Conservation (phyloP, 2,888 invertebrate genomes). For the Sthenelais limicola region DNA sequence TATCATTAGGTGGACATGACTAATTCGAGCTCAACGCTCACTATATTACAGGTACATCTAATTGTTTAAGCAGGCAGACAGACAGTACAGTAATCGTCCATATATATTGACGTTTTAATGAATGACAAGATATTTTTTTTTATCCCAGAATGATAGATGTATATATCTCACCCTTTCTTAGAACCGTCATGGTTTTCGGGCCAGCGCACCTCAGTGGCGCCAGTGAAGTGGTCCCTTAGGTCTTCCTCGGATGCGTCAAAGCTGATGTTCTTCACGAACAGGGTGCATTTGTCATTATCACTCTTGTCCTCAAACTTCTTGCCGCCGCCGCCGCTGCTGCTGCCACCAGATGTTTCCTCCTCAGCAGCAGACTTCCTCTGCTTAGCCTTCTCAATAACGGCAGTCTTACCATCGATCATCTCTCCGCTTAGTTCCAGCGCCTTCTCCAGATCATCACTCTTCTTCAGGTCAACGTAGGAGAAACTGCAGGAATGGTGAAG, state of each 20-base stretch:
- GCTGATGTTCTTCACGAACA: conserved; percentile 60
- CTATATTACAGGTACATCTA: too few species aligned
- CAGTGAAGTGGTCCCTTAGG: conserved; percentile 55
- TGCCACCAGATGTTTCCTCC: too few species aligned
- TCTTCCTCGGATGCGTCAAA: conserved; percentile 54
- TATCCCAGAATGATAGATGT: too few species aligned
- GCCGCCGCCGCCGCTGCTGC: too few species aligned
- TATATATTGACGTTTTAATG: too few species aligned
- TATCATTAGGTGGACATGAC: too few species aligned
- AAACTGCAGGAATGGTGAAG: too few species aligned
- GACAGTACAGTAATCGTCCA: too few species aligned
- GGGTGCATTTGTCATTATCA: conserved; percentile 52
- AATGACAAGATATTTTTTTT: too few species aligned
- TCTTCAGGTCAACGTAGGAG: conserved; percentile 54
- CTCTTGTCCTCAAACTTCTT: conserved; percentile 1
- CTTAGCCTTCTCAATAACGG: conserved; percentile 53
- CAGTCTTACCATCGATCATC: conserved; percentile 45
- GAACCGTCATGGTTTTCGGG: conserved; percentile 55
- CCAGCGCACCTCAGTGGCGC: conserved; percentile 51
- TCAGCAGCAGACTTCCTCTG: too few species aligned
- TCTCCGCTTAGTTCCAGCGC: conserved; percentile 54
- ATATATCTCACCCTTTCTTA: conserved; percentile 55
- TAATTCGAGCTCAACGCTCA: too few species aligned
- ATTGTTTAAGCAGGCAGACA: too few species aligned
- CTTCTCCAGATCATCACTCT: conserved; percentile 50